Evolutionary conservation across 2,888 invertebrate genomes (phyloP), one percentile per base, ranked within the genome.

Genomic region (Agrypnus murinus): DNA sequence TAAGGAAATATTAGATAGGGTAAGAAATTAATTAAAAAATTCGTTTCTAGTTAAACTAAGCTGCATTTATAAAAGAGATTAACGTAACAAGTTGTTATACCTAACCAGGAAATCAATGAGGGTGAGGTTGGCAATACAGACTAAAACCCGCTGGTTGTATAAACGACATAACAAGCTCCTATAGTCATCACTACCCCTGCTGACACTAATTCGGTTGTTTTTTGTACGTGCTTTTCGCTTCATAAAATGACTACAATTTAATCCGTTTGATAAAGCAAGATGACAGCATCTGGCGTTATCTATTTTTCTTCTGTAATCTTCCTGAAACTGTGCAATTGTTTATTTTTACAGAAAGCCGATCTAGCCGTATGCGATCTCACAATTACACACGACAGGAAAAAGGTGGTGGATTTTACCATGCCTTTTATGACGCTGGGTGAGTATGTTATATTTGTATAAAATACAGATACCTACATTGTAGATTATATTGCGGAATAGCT

Each of bases 381-480:
- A 1, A 98, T 99, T 72, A 99, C 96, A 8, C 96, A 95, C 83
- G 92, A 94, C 65, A 89, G 99, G 64, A 92, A 97, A 77, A 91
- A 92, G 75, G 92, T 91, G 36, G 96, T 96, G 14, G 97, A 97
- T 85, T 98, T 98, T 84, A 96, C 97, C 0, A 96, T 96, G 87
- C 99, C 99, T 0, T 99, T 98, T 86, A 98, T 99, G 96, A 97
- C 96, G 77, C 87, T 99, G 73, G 96, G 95, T 87, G 83, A 86
- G 83, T 79, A 74, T 50, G 38, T 31, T 48, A 57, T 46, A 17
- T 17, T 15, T 19, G n/a, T 53, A 25, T 25, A n/a, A n/a, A n/a
- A n/a, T n/a, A 60, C 12, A 36, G 10, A 36, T 46, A 7, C 48
- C 10, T 6, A 48, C 25, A 40, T 12, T 32, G 25, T 46, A 40